Evolutionary conservation across 2,888 invertebrate genomes (phyloP).

Genomic region (Fragum whitleyi): DNA sequence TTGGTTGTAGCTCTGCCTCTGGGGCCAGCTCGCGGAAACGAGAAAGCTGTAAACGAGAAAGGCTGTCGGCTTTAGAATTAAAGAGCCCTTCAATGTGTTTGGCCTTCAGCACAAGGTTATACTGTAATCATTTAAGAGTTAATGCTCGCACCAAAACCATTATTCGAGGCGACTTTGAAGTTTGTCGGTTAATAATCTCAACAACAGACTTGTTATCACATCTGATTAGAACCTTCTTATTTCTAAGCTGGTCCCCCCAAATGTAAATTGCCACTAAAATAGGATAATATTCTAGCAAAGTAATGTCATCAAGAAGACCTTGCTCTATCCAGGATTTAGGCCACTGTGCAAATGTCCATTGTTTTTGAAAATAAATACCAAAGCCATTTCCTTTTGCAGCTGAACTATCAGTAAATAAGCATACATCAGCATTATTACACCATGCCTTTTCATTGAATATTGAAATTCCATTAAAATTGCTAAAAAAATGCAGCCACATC

Average conservation of each 20-base stretch:
- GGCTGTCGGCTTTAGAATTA: constrained; percentile 30
- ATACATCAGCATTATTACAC: constrained; percentile 2
- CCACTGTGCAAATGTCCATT: constrained; percentile 11
- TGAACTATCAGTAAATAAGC: constrained; percentile 6
- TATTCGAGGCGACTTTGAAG: constrained; percentile 26
- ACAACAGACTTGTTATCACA: constrained; percentile 40
- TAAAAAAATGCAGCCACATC: constrained; percentile 5
- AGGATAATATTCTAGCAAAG: constrained; percentile 32
- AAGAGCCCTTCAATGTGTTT: constrained; percentile 26
- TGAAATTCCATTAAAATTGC: constrained; percentile 23
- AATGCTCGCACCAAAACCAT: constrained; percentile 38
- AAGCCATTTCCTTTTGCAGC: constrained; percentile 7
- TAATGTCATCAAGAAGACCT: constrained; percentile 18
- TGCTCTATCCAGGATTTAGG: constrained; percentile 9
- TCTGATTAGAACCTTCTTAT: constrained; percentile 27
- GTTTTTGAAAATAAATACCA: background rate
- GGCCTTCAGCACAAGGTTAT: constrained; percentile 40
- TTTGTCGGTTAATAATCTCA: constrained; percentile 30
- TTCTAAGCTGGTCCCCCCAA: constrained; percentile 30
- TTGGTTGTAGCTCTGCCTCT: constrained; percentile 26
- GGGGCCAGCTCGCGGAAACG: constrained; percentile 38
- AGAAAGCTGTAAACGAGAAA: constrained; percentile 48
- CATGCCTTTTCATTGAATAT: constrained; percentile 43
- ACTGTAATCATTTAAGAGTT: constrained; percentile 38
- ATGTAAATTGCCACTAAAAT: constrained; percentile 36